phyloP scores from a whole-genome alignment of 2,888 invertebrate species.

The Callyntrura guangdongensis region DNA sequence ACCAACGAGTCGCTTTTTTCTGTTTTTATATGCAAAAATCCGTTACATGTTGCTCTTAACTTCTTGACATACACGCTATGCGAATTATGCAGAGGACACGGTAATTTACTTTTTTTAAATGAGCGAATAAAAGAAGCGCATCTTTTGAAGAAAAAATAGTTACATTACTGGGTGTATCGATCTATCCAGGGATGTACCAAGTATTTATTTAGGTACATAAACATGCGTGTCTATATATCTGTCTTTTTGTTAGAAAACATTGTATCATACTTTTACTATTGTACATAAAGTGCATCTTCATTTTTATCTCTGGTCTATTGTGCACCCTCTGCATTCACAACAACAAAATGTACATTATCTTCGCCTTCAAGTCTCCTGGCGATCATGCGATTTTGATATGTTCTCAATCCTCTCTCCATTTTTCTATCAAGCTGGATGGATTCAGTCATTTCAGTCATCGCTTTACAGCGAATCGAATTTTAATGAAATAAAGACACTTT shows the following conservation, averaged over 20 bases:
- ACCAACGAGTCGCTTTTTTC: no score
- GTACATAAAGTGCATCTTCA: neutral
- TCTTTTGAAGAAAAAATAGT: neutral
- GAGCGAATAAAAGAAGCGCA: neutral
- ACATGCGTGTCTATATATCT: neutral
- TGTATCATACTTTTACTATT: neutral
- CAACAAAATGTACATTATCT: constrained; percentile 4
- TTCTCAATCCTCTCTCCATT: constrained; percentile 43
- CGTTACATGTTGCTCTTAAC: constrained; percentile 31
- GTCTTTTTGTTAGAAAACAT: neutral
- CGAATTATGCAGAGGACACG: constrained; percentile 9
- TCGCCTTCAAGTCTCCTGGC: constrained; percentile 31
- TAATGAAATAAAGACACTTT: constrained; percentile 60
- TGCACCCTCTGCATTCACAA: neutral
- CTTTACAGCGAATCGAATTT: constrained; percentile 63
- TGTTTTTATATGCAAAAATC: constrained; percentile 33
- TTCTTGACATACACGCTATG: constrained; percentile 4
- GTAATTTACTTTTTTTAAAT: neutral
- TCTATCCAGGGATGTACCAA: constrained; percentile 37
- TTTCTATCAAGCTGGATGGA: no score
- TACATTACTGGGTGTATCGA: neutral
- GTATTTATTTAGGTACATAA: neutral
- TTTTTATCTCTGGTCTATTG: neutral
- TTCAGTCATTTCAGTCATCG: constrained; percentile 37
- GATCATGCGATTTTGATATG: constrained; percentile 53